Conservation (phyloP, 2,797 vertebrate genomes). For the Harpagifer antarcticus region DNA sequence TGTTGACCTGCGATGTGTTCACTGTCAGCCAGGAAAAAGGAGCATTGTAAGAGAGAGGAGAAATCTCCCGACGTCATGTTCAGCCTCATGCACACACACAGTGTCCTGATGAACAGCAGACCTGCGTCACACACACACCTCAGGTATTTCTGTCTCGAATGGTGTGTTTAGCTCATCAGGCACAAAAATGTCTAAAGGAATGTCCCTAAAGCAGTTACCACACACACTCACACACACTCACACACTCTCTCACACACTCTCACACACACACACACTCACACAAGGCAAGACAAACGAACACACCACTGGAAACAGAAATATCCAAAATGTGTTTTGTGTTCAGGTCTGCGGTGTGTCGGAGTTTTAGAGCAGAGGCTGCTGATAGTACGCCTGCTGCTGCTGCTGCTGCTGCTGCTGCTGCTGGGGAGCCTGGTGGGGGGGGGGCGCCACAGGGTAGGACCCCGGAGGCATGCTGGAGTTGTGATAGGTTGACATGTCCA, state of each 20-base stretch:
- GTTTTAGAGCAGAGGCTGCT: conserved; percentile 93
- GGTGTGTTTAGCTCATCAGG: conserved; percentile 16
- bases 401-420: conserved; percentile 85
- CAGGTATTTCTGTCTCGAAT: conserved; percentile 23
- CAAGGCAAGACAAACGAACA: neutral
- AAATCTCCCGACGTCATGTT: conserved; percentile 12
- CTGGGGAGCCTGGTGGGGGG: conserved; percentile 81
- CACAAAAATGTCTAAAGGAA: conserved; percentile 25
- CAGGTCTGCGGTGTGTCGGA: conserved; percentile 19
- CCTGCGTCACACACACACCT: conserved; percentile 12
- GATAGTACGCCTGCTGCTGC: conserved; percentile 88
- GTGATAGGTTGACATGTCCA: conserved; percentile 92
- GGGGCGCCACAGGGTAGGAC: conserved; percentile 84
- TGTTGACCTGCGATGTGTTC: conserved; percentile 24
- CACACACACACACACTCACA: no score
- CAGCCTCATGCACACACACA: conserved; percentile 39
- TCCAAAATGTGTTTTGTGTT: conserved; percentile 16
- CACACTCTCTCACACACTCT: neutral
- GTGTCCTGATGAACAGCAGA: conserved; percentile 30
- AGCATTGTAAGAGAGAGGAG: conserved; percentile 9
- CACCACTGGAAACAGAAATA: conserved; percentile 28
- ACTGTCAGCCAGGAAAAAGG: conserved; percentile 22
- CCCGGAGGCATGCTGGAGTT: conserved; percentile 85
- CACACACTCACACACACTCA: neutral
- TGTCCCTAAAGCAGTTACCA: conserved; percentile 13